Evolutionary conservation across 1,140 invertebrate species (phyloP).

Genomic region (Nymphalis io): DNA sequence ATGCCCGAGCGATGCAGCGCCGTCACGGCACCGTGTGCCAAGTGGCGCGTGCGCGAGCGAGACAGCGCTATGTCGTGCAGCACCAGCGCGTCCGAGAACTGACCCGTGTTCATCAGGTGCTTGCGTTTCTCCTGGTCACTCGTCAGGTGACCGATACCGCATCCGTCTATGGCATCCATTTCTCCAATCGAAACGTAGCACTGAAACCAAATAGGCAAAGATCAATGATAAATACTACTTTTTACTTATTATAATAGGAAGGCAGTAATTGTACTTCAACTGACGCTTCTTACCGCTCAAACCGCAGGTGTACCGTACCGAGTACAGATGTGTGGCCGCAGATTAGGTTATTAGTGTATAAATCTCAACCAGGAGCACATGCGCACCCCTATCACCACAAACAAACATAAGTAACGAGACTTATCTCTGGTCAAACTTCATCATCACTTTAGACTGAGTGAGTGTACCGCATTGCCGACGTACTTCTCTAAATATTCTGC

Average conservation of each 20-base stretch:
- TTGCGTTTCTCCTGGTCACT: slow-evolving; percentile 63
- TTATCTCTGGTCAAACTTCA: no score
- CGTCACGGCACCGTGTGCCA: slow-evolving; percentile 53
- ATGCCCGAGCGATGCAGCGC: slow-evolving; percentile 69
- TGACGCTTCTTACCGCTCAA: no score
- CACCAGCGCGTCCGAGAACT: slow-evolving; percentile 64
- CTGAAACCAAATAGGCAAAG: slow-evolving; percentile 47
- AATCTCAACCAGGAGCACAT: no score
- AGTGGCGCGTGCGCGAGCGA: slow-evolving; percentile 19
- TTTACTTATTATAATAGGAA: no score
- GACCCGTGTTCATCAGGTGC: slow-evolving; percentile 62
- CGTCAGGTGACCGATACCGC: slow-evolving; percentile 71
- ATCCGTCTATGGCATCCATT: slow-evolving; percentile 71
- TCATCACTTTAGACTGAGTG: not conserved
- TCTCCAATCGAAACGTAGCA: slow-evolving; percentile 74
- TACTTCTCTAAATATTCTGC: slow-evolving; percentile 71
- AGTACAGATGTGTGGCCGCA: no score
- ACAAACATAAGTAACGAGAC: not conserved
- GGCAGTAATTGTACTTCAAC: no score
- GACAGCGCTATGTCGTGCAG: slow-evolving; percentile 69
- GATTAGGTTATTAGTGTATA: no score
- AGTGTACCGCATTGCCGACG: slow-evolving; percentile 16
- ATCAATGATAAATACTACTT: no score
- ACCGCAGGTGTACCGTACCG: no score
- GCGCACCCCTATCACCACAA: no score